Evolutionary conservation across 2,888 invertebrate genomes (phyloP).

Genomic region (Drosophila merina): DNA sequence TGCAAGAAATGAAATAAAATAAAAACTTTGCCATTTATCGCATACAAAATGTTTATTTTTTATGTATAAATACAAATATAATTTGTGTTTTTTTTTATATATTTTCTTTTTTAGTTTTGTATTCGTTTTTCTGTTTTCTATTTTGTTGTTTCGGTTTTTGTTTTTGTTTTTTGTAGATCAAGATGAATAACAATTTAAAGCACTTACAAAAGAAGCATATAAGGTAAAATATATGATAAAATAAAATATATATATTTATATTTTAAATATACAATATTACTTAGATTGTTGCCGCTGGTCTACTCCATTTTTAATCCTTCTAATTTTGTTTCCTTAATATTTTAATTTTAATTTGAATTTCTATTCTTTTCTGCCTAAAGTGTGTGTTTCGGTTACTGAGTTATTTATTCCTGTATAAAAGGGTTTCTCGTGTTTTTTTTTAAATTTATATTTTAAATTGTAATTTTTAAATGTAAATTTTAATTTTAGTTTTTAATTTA

Average conservation of each 20-base stretch:
- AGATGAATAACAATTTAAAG: slow-evolving; percentile 73
- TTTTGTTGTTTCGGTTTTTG: slow-evolving; percentile 33
- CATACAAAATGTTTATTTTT: slow-evolving; percentile 70
- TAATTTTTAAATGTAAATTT: neutral
- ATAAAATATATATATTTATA: slow-evolving; percentile 36
- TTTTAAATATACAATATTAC: slow-evolving; percentile 23
- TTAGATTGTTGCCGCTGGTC: slow-evolving; percentile 12
- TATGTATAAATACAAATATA: slow-evolving; percentile 69
- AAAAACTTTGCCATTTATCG: slow-evolving; percentile 37
- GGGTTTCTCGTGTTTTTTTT: neutral
- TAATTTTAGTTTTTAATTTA: slow-evolving; percentile 12
- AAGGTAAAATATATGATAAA: slow-evolving; percentile 37
- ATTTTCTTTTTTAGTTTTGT: slow-evolving; percentile 20
- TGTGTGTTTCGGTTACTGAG: slow-evolving; percentile 13
- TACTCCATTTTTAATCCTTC: neutral
- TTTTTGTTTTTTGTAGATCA: slow-evolving; percentile 43
- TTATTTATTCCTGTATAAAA: slow-evolving; percentile 26
- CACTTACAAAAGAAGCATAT: slow-evolving; percentile 61
- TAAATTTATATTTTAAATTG: neutral
- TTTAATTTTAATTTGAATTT: neutral
- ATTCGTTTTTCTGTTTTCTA: slow-evolving; percentile 33
- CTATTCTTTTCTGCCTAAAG: neutral
- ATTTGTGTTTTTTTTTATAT: slow-evolving; percentile 57
- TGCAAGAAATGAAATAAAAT: slow-evolving; percentile 14
- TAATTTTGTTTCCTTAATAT: neutral